These are phyloP conservation scores for Ostrea edulis DNA, from an alignment of 1,140 invertebrate species.

Conservation along the genomic window DNA sequence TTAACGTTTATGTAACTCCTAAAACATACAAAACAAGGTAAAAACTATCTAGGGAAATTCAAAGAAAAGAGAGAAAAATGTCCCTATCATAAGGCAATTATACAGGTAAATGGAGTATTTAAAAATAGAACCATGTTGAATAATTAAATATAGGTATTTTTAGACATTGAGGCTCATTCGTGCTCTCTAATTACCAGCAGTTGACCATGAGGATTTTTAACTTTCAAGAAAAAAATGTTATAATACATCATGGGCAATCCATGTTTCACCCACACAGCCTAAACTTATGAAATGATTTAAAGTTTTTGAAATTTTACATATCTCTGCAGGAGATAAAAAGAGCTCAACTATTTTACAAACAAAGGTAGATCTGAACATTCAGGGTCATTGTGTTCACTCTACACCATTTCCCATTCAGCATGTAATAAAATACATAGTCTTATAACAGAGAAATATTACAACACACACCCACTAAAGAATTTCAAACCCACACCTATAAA, in stretches of 20 bases:
- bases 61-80: neutral
- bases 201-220: neutral
- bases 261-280: neutral
- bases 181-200: neutral
- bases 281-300: constrained; percentile 4
- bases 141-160: neutral
- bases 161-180: neutral
- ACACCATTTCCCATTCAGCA: neutral
- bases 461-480: neutral
- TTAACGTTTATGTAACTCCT: neutral
- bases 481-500: neutral
- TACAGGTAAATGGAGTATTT: neutral
- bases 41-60: neutral
- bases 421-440: neutral
- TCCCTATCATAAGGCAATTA: neutral
- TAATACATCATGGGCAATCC: neutral
- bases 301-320: neutral
- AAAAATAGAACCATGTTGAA: neutral
- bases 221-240: neutral
- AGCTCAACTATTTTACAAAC: neutral
- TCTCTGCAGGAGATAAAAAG: constrained; percentile 11
- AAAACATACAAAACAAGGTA: neutral
- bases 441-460: neutral
- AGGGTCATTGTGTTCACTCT: constrained; percentile 5
- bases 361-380: neutral